A percentile compares a stretch with the other conserved stretches of the same genome.
phyloP scores from a whole-genome alignment of 2,888 invertebrate genomes.

The Drosophila melanosoma region DNA sequence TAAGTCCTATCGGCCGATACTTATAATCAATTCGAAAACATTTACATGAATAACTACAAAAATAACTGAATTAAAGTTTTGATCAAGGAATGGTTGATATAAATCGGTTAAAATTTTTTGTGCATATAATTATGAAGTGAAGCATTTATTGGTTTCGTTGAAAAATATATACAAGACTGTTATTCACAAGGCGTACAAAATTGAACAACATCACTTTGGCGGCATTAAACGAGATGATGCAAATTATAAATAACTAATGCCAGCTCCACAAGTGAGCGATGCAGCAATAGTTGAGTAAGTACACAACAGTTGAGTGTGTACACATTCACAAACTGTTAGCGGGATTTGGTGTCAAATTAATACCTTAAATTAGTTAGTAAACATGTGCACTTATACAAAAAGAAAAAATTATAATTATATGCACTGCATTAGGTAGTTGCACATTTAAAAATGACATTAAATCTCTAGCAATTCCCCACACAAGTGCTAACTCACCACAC shows the following conservation, averaged over 20 bases:
- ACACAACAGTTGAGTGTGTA: background rate
- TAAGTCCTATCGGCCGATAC: slow-evolving; percentile 10
- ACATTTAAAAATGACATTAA: background rate
- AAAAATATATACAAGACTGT: background rate
- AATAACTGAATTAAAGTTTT: background rate
- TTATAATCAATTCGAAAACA: background rate
- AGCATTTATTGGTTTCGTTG: background rate
- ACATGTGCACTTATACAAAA: background rate
- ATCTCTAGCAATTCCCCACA: background rate
- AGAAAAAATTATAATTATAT: background rate
- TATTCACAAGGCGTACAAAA: background rate
- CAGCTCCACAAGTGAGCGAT: slow-evolving; percentile 14
- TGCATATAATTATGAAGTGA: background rate
- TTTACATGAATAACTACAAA: background rate
- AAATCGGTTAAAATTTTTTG: background rate
- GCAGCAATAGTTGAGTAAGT: slow-evolving; percentile 9
- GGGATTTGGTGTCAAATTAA: background rate
- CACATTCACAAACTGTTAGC: background rate
- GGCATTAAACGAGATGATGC: background rate
- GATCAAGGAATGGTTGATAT: background rate
- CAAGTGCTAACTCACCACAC: slow-evolving; percentile 28
- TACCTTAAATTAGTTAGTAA: background rate
- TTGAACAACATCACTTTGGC: background rate
- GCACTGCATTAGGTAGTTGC: background rate
- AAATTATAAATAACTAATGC: background rate